Percentiles rank a stretch among this genome's conserved stretches.
Evolutionary conservation across 2,888 invertebrate species (phyloP).

Genomic region (Zaprionus lineosus): DNA sequence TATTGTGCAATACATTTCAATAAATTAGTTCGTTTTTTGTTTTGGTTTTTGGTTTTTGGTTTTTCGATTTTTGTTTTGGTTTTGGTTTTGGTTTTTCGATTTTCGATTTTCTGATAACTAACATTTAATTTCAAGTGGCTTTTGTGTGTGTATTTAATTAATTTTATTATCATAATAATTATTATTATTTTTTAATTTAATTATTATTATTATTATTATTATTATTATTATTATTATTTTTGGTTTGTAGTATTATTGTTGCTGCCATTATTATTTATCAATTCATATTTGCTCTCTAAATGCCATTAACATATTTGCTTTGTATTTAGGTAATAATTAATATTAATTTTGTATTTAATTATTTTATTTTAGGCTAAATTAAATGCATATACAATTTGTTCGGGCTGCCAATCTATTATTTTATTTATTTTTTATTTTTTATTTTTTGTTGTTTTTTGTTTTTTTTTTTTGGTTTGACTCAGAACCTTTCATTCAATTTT

Average conservation of each 20-base stretch:
- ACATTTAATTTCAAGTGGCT: slow-evolving; percentile 53
- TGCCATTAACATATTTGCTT: slow-evolving; percentile 55
- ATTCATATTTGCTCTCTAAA: slow-evolving; percentile 72
- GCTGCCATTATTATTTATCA: slow-evolving; percentile 53
- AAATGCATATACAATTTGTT: slow-evolving; percentile 75
- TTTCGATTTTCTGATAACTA: slow-evolving; percentile 38
- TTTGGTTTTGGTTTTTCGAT: slow-evolving; percentile 8
- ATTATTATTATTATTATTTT: slow-evolving; percentile 28
- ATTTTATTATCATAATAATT: too few relatives aligned
- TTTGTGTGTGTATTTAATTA: slow-evolving; percentile 20
- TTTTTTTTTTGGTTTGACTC: too few relatives aligned
- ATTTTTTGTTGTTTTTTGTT: slow-evolving; percentile 16
- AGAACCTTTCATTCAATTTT: too few relatives aligned
- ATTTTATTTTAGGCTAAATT: slow-evolving; percentile 63
- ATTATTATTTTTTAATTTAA: background rate
- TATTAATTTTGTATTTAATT: slow-evolving; percentile 38
- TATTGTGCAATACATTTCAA: slow-evolving; percentile 79
- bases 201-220: slow-evolving; percentile 8
- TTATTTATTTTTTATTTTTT: slow-evolving; percentile 18
- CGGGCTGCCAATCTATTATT: slow-evolving; percentile 54
- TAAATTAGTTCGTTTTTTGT: slow-evolving; percentile 66
- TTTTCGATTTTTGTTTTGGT: slow-evolving; percentile 13
- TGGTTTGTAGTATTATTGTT: background rate
- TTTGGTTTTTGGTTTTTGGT: background rate
- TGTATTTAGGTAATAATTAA: slow-evolving; percentile 30